A percentile compares a stretch with the other conserved stretches of the same genome.
phyloP scores from a whole-genome alignment of 2,888 invertebrate species.

The Acleris holmiana region DNA sequence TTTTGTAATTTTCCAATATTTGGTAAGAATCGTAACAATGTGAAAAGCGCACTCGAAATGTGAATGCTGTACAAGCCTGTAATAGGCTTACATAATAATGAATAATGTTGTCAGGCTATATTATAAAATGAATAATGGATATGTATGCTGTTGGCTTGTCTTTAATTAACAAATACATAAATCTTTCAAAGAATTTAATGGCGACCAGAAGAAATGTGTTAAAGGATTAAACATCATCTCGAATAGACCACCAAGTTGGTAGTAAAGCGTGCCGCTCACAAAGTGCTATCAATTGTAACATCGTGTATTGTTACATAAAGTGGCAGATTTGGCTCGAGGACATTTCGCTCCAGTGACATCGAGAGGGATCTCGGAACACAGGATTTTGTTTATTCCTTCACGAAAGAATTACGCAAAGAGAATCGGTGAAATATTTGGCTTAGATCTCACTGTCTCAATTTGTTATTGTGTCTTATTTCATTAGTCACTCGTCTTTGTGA shows the following conservation, averaged over 20 bases:
- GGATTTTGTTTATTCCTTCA: slow-evolving; percentile 56
- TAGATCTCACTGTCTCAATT: slow-evolving; percentile 58
- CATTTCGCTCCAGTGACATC: slow-evolving; percentile 45
- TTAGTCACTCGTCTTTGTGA: slow-evolving; percentile 51
- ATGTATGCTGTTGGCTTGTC: too few species aligned
- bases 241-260: background rate
- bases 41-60: too few species aligned
- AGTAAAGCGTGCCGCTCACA: slow-evolving; percentile 8
- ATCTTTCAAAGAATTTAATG: too few species aligned
- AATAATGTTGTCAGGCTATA: too few species aligned
- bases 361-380: slow-evolving; percentile 45
- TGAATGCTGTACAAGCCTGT: too few species aligned
- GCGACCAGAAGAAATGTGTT: background rate
- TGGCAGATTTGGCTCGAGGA: slow-evolving; percentile 40
- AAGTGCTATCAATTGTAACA: slow-evolving; percentile 18
- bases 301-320: slow-evolving; percentile 39
- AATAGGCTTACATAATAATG: too few species aligned
- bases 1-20: too few species aligned
- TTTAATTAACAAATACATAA: too few species aligned
- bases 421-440: slow-evolving; percentile 61
- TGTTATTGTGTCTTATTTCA: slow-evolving; percentile 58
- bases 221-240: background rate
- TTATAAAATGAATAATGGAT: too few species aligned
- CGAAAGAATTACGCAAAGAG: slow-evolving; percentile 50
- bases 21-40: too few species aligned